Evolutionary conservation across 2,888 invertebrate species (phyloP), one percentile per base, ranked within the genome.

Genomic region (Trissolcus brochymenae): DNA sequence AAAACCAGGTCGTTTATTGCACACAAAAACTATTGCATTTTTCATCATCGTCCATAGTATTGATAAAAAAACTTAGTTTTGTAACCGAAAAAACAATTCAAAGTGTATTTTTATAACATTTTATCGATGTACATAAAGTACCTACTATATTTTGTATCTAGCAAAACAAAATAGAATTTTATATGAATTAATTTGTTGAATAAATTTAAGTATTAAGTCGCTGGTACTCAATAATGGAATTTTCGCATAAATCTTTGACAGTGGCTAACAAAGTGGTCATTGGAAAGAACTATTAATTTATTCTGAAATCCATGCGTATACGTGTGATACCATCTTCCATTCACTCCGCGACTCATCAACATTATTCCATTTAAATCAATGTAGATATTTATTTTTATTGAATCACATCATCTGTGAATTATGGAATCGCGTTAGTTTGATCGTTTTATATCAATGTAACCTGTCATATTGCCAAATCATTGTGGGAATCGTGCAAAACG

Each of bases 91-190:
- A 17, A 25, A 54, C 17, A 61, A 16, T 41, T 70, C 35, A 41
- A 51, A 25, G 14, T 51, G 62, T 70, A 70, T 70, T 62, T 70
- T 70, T 70, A 70, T 70, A 62, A 55, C 62, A 14, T 50, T 62
- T 71, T 71, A 71, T 71, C 57, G 25, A 56, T 71, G 71, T 71
- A 71, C 19, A 71, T 71, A 71, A 53, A 17, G 46, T 46, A 61
- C 41, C 25, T 46, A 55, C 25, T 17, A 51, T 29, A 29, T 50
- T 56, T 62, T 71, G 51, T 49, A 62, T 62, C 43, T 71, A 56
- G 21, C 51, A 64, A 56, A 19, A 62, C 43, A 57, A 25, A 41
- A 51, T 56, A 14, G 14, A 40, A 17, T 61, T 62, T 64, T 50
- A 57, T 25, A n/a, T 62, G 29, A 19, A 43, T 68, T 57, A 49